Conservation (phyloP, 2,113 vertebrate species). For the Phaethornis superciliosus region DNA sequence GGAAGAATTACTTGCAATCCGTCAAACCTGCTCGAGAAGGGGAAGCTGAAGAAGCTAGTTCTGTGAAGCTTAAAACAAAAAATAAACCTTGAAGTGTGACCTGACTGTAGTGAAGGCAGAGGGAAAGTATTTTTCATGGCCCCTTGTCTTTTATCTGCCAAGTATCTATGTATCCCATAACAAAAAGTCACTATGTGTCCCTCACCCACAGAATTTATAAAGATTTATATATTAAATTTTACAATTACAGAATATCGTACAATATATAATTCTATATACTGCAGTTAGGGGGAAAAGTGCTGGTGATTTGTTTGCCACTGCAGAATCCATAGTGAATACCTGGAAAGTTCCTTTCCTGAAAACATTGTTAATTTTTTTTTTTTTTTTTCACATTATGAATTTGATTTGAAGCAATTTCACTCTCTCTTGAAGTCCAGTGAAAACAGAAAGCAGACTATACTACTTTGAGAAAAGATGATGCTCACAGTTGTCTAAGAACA, state of each 20-base stretch:
- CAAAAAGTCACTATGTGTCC: neutral
- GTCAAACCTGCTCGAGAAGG: neutral
- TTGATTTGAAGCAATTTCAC: constrained; percentile 50
- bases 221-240: neutral
- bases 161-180: neutral
- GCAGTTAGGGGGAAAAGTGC: neutral
- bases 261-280: neutral
- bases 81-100: neutral
- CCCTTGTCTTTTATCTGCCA: neutral
- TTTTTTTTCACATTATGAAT: constrained; percentile 30
- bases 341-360: constrained; percentile 30
- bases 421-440: constrained; percentile 43
- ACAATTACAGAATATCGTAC: neutral
- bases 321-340: neutral
- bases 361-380: constrained; percentile 36
- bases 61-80: neutral
- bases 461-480: constrained; percentile 1
- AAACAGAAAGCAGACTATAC: constrained; percentile 30
- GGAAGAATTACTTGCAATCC: neutral
- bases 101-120: neutral
- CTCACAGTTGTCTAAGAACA: neutral
- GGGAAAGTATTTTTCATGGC: neutral
- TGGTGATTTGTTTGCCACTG: constrained; percentile 6
- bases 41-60: neutral
- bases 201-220: neutral